phyloP scores from a whole-genome alignment of 2,888 invertebrate species.

The Argyra leucocephala region DNA sequence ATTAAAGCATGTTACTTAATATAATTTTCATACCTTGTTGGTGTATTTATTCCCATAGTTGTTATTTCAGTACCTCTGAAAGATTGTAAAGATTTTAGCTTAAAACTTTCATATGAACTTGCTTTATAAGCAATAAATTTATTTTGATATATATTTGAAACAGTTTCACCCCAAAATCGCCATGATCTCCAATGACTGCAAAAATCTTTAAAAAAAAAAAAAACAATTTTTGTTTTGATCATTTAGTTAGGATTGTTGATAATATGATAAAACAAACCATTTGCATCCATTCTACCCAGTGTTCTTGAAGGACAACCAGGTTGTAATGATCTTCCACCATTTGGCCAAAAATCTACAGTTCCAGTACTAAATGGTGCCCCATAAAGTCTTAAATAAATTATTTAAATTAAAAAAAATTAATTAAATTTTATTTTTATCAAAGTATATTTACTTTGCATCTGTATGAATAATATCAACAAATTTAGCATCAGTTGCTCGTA shows the following conservation, averaged over 20 bases:
- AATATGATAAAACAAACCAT: slow-evolving; percentile 20
- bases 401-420: too few species aligned
- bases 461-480: slow-evolving; percentile 56
- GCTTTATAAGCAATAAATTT: slow-evolving; percentile 46
- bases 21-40: slow-evolving; percentile 16
- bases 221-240: too few species aligned
- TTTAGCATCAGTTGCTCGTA: slow-evolving; percentile 45
- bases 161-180: slow-evolving; percentile 48
- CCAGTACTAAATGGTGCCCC: slow-evolving; percentile 47
- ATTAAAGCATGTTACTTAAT: not conserved
- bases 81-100: slow-evolving; percentile 24
- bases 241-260: not conserved
- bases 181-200: slow-evolving; percentile 50
- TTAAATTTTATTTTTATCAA: too few species aligned
- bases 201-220: slow-evolving; percentile 36
- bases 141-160: slow-evolving; percentile 13
- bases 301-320: slow-evolving; percentile 26
- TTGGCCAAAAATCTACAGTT: slow-evolving; percentile 45
- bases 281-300: slow-evolving; percentile 21
- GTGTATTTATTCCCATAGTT: slow-evolving; percentile 17
- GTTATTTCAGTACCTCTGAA: not conserved
- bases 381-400: slow-evolving; percentile 39
- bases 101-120: slow-evolving; percentile 44
- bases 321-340: slow-evolving; percentile 25
- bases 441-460: slow-evolving; percentile 37